Evolutionary conservation across 2,797 vertebrate genomes (phyloP), one percentile per base, ranked within the genome.

Genomic region (Emys orbicularis): DNA sequence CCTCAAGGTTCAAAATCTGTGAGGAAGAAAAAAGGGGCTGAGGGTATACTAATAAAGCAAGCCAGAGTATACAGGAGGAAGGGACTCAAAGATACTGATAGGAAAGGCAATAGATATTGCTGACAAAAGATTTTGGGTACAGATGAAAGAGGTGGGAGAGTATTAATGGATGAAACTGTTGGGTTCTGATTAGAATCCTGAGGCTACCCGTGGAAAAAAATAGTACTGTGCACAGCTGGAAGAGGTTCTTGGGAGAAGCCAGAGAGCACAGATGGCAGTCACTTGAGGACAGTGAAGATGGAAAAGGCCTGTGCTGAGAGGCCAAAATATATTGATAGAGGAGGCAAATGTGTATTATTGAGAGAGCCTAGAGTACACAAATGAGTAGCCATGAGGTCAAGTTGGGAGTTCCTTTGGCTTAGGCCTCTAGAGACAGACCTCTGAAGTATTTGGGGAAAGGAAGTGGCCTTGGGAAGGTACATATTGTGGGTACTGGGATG

Each of bases 131-230:
- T 1, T 29, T 19, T 5, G 83, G n/a, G 3, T 2, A 83, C 41
- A 57, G 18, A 61, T 68, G 37, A 87, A 81, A 72, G 31, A 21
- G 6, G n/a, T 9, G 53, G 77, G 68, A 47, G 56, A 83, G 54
- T 86, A 87, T 88, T 47, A 87, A 91, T 25, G 37, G 37, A 74
- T 74, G 87, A 93, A 44, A 31, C 16, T 87, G 27, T 59, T n/a
- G 81, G 68, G 27, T 21, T 47, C 49, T 27, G 80, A 34, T 65
- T 8, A 21, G 65, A 88, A 37, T 49, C n/a, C 23, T 76, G 13
- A 92, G 25, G 25, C 23, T 81, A 6, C 4, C 15, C 1, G 1
- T 37, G 12, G 25, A 4, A 86, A 18, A 94, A 47, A 21, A 37
- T 31, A 44, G 12, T 74, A 19, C 3, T 5, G 11, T 1, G 0